Base-by-base conservation (phyloP, 1,140 invertebrate species). In the Heterodera carotae region DNA sequence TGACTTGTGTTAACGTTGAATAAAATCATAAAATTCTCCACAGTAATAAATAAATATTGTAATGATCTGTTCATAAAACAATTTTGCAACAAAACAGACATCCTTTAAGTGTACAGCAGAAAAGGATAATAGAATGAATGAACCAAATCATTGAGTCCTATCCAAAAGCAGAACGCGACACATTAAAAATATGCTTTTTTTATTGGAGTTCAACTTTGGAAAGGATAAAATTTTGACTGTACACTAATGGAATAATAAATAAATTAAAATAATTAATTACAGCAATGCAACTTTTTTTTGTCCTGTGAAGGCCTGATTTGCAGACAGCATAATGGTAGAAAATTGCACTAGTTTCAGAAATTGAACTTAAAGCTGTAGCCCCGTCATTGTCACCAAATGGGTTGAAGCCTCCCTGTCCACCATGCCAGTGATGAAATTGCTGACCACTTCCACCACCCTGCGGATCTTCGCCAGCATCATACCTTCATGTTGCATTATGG, bases 401-500 rank as follows among this genome's bases (percentile, higher is more conserved):
- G 84, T 94, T 92, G 88, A 94, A 95, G 68, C 77, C 69, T 62
- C 75, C 56, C n/a, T 69, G 78, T 62, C 39, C 62, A n/a, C 68
- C 76, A 69, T 29, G 62, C 84, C 89, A 89, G 53, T 80, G 81
- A 59, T 83, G 80, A 34, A 80, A 82, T 31, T 94, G 93, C 88
- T 94, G 94, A 33, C 79, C 76, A 18, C 77, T 81, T 56, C 78
- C 73, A 43, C 90, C 90, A 8, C 92, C 91, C 89, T 99, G 89
- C 0, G 97, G 97, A 92, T 99, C 97, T 84, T 94, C 92, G 70
- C 97, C 97, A 81, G 91, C 90, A 89, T 99, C 96, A 89, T 94
- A 98, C 88, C 94, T 94, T 77, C 92, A 69, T 34, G 25, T 67
- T n/a, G 0, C 18, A n/a, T n/a, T n/a, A n/a, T n/a, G n/a, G n/a